Percentiles rank a stretch among this genome's conserved stretches.
Evolutionary conservation across 2,113 vertebrate species (phyloP).

Genomic region (Pao palembangensis): DNA sequence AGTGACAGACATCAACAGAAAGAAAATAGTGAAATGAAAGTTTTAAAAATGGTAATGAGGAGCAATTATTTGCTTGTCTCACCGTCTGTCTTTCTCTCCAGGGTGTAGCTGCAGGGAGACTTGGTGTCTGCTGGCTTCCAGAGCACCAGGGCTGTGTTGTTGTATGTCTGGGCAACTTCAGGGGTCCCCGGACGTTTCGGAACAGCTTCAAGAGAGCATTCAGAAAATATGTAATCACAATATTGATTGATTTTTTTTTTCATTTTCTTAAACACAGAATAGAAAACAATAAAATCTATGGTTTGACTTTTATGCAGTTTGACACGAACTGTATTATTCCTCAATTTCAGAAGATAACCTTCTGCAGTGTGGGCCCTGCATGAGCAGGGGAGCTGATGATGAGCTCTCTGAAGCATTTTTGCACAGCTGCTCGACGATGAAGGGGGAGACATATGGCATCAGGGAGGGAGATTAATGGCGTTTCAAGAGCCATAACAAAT

Average conservation of each 20-base stretch:
- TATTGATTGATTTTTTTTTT: too few species aligned
- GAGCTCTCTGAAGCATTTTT: conserved; percentile 20
- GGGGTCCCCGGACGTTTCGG: conserved; percentile 87
- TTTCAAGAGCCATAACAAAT: conserved; percentile 7
- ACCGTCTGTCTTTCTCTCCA: conserved; percentile 88
- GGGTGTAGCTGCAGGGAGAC: conserved; percentile 85
- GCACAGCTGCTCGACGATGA: conserved; percentile 4
- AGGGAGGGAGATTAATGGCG: conserved; percentile 10
- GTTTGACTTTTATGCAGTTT: conserved; percentile 6
- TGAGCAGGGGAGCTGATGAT: conserved; percentile 1
- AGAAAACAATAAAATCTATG: background rate
- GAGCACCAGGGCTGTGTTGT: conserved; percentile 88
- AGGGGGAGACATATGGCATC: conserved; percentile 6
- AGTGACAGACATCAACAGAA: background rate
- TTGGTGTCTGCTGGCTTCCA: conserved; percentile 89
- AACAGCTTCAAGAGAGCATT: conserved; percentile 68
- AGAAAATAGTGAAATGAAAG: too few species aligned
- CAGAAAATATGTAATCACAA: background rate
- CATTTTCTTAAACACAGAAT: background rate
- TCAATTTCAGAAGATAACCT: conserved; percentile 8
- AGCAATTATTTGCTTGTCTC: background rate
- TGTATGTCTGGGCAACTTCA: conserved; percentile 90
- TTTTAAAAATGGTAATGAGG: too few species aligned
- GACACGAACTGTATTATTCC: conserved; percentile 3
- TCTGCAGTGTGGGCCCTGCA: background rate